Evolutionary conservation across 2,888 invertebrate species (phyloP).

Genomic region (Trichopoda pennipes): DNA sequence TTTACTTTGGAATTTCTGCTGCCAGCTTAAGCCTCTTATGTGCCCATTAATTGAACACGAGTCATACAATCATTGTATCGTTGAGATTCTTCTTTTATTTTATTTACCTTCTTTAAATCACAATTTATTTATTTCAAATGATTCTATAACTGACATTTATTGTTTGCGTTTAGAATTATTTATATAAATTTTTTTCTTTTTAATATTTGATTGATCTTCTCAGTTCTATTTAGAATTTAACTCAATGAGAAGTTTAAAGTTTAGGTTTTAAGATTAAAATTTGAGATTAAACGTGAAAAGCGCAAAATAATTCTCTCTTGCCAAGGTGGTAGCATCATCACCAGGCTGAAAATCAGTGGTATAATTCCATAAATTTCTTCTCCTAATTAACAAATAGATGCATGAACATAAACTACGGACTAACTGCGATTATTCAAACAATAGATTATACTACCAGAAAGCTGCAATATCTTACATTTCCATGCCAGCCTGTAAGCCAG

Average conservation of each 20-base stretch:
- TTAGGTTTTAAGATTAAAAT: too few species aligned
- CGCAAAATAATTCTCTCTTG: too few species aligned
- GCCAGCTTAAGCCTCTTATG: slow-evolving; percentile 67
- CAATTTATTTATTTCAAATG: slow-evolving; percentile 41
- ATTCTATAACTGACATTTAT: slow-evolving; percentile 62
- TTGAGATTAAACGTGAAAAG: too few species aligned
- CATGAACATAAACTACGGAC: too few species aligned
- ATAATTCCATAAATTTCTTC: too few species aligned
- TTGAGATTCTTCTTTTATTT: slow-evolving; percentile 30
- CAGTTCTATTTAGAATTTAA: slow-evolving; percentile 8
- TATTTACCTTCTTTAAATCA: slow-evolving; percentile 38
- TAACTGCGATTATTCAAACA: too few species aligned
- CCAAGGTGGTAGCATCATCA: too few species aligned
- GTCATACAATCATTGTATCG: slow-evolving; percentile 40
- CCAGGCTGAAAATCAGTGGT: too few species aligned
- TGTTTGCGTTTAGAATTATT: slow-evolving; percentile 45
- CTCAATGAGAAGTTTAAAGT: not conserved
- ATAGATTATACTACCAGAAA: too few species aligned
- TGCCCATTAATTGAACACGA: slow-evolving; percentile 67
- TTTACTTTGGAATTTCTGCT: slow-evolving; percentile 27
- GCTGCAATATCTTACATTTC: too few species aligned
- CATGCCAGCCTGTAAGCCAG: too few species aligned
- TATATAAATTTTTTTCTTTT: slow-evolving; percentile 26
- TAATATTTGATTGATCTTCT: slow-evolving; percentile 50
- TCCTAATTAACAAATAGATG: too few species aligned